These are phyloP conservation scores for Ranitomeya variabilis DNA, from an alignment of 2,113 vertebrate genomes.

Conservation along the genomic window DNA sequence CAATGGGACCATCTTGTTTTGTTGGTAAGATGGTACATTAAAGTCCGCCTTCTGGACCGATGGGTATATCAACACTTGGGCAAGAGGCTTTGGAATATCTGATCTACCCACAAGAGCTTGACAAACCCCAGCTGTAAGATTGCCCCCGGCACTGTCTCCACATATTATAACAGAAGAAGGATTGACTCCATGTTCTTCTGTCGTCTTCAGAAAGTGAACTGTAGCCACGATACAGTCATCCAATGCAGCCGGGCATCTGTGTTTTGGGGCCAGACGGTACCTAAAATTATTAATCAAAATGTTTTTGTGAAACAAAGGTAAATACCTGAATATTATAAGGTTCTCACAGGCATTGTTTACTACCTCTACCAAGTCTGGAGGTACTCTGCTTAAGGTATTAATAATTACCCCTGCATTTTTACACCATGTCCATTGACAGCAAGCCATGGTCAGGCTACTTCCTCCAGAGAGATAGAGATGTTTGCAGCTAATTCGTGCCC, in stretches of 20 bases:
- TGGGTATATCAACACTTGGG: slow-evolving; percentile 84
- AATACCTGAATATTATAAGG: background rate
- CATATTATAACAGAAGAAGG: slow-evolving; percentile 71
- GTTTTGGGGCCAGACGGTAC: slow-evolving; percentile 79
- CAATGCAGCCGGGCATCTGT: slow-evolving; percentile 70
- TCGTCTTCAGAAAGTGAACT: slow-evolving; percentile 76
- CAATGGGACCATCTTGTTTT: slow-evolving; percentile 75
- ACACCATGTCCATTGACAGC: no score
- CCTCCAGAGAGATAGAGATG: no score
- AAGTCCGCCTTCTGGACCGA: slow-evolving; percentile 79
- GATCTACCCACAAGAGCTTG: slow-evolving; percentile 70
- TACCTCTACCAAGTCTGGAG: background rate
- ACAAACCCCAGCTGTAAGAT: slow-evolving; percentile 73
- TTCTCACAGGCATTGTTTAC: background rate
- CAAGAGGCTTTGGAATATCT: slow-evolving; percentile 75
- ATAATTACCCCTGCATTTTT: no score
- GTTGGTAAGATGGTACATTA: slow-evolving; percentile 81
- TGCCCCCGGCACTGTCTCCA: slow-evolving; percentile 82
- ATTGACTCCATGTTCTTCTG: slow-evolving; percentile 73
- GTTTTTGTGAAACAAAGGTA: background rate
- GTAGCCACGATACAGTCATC: slow-evolving; percentile 76
- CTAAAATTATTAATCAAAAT: slow-evolving; percentile 60
- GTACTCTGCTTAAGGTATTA: background rate
- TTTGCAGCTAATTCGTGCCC: no score
- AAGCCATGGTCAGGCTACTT: no score